Evolutionary conservation across 1,140 invertebrate genomes (phyloP).

Genomic region (Hyposmocoma kahamanoa): DNA sequence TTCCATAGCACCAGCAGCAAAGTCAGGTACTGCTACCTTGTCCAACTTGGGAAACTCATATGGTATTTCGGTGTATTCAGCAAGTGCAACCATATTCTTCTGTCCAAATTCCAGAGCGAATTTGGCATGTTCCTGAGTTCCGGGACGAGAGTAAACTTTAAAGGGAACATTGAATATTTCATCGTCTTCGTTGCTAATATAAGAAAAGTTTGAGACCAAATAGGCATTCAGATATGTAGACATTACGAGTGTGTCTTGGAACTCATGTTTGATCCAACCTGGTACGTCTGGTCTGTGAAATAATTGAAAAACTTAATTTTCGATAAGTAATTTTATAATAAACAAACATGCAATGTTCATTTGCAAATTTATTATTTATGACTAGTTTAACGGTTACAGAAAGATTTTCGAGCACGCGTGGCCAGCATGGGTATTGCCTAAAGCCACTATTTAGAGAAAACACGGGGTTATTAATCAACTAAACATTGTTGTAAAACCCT

Average conservation of each 20-base stretch:
- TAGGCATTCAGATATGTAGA: slow-evolving; percentile 86
- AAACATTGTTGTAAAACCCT: too few species aligned
- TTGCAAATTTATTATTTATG: too few species aligned
- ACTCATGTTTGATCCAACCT: slow-evolving; percentile 47
- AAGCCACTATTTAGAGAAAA: too few species aligned
- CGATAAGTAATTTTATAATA: too few species aligned
- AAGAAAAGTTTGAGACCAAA: slow-evolving; percentile 81
- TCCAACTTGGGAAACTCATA: slow-evolving; percentile 76
- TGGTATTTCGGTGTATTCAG: slow-evolving; percentile 67
- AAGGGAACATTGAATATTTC: slow-evolving; percentile 35
- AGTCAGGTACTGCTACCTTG: slow-evolving; percentile 85
- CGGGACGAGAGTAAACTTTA: slow-evolving; percentile 78
- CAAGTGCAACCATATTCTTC: slow-evolving; percentile 69
- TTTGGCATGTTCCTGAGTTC: slow-evolving; percentile 75
- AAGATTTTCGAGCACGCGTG: too few species aligned
- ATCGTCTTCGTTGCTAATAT: slow-evolving; percentile 49
- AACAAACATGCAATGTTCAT: too few species aligned
- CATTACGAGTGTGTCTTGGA: slow-evolving; percentile 74
- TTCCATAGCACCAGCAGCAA: slow-evolving; percentile 87
- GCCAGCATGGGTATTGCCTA: too few species aligned
- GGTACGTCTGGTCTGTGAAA: slow-evolving; percentile 31
- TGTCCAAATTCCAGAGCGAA: slow-evolving; percentile 75
- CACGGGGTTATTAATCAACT: too few species aligned
- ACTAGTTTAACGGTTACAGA: too few species aligned
- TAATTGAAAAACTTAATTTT: too few species aligned